Conservation (phyloP, 2,113 vertebrate species). For the Ameiurus melas region DNA sequence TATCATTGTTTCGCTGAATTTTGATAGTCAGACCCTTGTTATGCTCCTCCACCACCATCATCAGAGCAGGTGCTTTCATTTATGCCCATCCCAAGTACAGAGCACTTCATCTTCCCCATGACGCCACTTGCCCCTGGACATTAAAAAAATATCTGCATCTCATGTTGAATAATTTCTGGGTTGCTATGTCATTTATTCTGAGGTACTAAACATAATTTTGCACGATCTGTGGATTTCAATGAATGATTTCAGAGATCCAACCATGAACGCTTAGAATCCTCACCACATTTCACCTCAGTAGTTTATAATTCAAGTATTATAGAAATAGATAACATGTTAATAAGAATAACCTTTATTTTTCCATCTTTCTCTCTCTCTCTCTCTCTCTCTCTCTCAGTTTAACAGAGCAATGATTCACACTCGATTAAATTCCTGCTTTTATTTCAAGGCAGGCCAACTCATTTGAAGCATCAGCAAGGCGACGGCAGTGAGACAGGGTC, state of each 20-base stretch:
- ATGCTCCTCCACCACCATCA: not conserved
- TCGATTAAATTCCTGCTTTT: conserved; percentile 34
- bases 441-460: conserved; percentile 43
- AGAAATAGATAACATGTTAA: conserved; percentile 16
- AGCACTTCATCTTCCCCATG: not conserved
- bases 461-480: conserved; percentile 16
- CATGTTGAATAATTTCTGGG: not conserved
- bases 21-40: not conserved
- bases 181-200: not conserved
- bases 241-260: not conserved
- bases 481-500: conserved; percentile 26
- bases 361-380: not conserved
- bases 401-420: conserved; percentile 44
- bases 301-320: not conserved
- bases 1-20: not conserved
- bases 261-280: not conserved
- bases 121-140: not conserved
- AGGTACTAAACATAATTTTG: not conserved
- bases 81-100: not conserved
- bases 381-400: conserved; percentile 24
- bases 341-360: conserved; percentile 6
- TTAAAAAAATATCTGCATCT: not conserved
- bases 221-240: not conserved
- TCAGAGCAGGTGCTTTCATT: not conserved
- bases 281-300: not conserved